Percentiles rank a stretch among this genome's conserved stretches.
These are phyloP conservation scores for Ctenopoma multispine DNA, from an alignment of 2,797 vertebrate genomes.

Conservation along the genomic window DNA sequence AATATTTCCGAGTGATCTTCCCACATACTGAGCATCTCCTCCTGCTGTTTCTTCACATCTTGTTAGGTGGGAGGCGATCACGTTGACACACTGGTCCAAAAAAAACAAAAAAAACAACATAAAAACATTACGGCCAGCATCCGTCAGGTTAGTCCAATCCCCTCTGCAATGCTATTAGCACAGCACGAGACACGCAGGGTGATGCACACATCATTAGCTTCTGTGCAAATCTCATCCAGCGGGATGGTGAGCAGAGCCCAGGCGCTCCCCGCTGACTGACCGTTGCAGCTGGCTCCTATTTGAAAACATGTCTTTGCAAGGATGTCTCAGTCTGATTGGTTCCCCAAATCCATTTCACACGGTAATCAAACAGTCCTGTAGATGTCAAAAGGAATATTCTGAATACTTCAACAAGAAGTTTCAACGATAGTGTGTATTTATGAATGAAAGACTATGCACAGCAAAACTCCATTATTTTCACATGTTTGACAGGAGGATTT, in stretches of 20 bases:
- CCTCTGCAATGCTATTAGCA: conserved; percentile 60
- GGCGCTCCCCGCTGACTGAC: background rate
- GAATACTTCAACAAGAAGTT: too few species aligned
- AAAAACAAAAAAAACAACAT: conserved; percentile 23
- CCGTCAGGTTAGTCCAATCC: conserved; percentile 55
- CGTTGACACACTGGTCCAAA: conserved; percentile 58
- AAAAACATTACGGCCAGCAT: conserved; percentile 49
- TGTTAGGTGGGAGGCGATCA: conserved; percentile 47
- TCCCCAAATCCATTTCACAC: background rate
- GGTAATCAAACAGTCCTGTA: background rate
- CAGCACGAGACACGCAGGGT: conserved; percentile 27
- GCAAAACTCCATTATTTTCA: background rate
- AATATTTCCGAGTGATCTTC: background rate
- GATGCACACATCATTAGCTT: conserved; percentile 53
- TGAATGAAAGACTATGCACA: conserved; percentile 4
- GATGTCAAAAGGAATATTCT: background rate
- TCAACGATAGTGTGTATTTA: background rate
- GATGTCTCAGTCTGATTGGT: background rate
- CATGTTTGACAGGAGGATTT: conserved; percentile 10
- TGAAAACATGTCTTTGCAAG: background rate
- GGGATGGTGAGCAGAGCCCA: conserved; percentile 39
- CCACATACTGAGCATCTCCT: conserved; percentile 1
- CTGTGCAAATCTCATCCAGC: conserved; percentile 34
- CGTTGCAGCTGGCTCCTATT: background rate
- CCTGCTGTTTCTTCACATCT: conserved; percentile 41